Conservation (phyloP, 2,113 vertebrate species). For the Sclerurus mexicanus region DNA sequence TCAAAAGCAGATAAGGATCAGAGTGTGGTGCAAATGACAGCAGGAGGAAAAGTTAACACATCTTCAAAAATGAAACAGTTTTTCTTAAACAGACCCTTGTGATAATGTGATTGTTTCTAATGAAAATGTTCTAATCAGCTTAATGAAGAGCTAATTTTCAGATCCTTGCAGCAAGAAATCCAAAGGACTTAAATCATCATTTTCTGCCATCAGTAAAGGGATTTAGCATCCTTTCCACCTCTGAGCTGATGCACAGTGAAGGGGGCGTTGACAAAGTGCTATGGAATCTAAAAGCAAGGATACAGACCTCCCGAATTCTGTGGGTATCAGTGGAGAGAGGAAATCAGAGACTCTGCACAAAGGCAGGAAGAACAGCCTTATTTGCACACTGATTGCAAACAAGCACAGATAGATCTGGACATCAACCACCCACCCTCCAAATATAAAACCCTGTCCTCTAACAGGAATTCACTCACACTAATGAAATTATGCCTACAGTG, state of each 20-base stretch:
- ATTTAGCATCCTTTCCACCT: background rate
- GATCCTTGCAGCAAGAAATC: background rate
- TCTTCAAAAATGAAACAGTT: background rate
- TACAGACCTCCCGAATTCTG: background rate
- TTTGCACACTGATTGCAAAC: background rate
- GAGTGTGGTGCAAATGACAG: background rate
- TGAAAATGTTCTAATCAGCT: background rate
- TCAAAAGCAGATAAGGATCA: background rate
- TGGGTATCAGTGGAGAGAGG: background rate
- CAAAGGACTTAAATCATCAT: background rate
- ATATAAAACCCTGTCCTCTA: background rate
- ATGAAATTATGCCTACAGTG: background rate
- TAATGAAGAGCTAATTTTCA: conserved; percentile 6
- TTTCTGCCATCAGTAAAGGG: background rate
- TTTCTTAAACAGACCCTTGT: background rate
- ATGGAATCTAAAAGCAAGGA: background rate
- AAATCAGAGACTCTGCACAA: background rate
- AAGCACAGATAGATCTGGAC: background rate
- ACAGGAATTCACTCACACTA: background rate
- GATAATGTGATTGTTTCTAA: background rate
- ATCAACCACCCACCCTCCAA: background rate
- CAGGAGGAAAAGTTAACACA: background rate
- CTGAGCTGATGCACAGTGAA: background rate
- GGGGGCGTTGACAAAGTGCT: background rate
- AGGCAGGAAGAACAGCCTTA: background rate